These are phyloP conservation scores for Pollenia labialis DNA, from an alignment of 2,888 invertebrate species.

Conservation along the genomic window DNA sequence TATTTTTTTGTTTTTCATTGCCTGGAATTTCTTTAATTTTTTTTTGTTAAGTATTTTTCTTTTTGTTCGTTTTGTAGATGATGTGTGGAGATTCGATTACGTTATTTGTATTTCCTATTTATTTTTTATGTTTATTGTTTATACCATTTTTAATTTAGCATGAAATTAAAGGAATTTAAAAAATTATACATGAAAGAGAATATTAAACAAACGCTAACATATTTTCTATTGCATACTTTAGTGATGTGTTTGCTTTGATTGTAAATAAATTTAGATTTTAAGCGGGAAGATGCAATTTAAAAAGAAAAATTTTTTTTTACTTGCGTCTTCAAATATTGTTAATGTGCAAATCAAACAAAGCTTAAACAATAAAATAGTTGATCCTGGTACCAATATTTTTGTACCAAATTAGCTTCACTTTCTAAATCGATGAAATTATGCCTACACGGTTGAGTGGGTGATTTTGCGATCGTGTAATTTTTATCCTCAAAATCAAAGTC, in stretches of 20 bases:
- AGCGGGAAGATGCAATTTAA: not conserved
- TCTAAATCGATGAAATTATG: no score
- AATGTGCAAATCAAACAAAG: no score
- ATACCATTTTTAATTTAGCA: slow-evolving; percentile 77
- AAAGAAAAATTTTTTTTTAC: not conserved
- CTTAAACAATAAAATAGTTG: no score
- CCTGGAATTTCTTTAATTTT: slow-evolving; percentile 54
- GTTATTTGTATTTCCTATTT: slow-evolving; percentile 62
- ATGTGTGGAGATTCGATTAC: slow-evolving; percentile 66
- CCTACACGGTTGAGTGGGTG: no score
- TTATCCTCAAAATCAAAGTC: no score
- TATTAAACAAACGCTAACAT: slow-evolving; percentile 44
- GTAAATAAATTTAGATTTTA: not conserved
- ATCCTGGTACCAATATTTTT: no score
- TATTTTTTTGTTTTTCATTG: slow-evolving; percentile 40
- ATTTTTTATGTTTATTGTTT: slow-evolving; percentile 64
- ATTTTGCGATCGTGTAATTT: no score
- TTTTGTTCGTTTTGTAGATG: slow-evolving; percentile 24
- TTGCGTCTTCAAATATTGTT: no score
- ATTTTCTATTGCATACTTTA: slow-evolving; percentile 68
- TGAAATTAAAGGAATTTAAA: slow-evolving; percentile 77
- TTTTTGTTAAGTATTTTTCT: slow-evolving; percentile 39
- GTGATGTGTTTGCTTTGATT: slow-evolving; percentile 29
- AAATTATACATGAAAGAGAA: slow-evolving; percentile 66
- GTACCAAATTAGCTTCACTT: no score